These are phyloP conservation scores for Thecocarcelia acutangulata DNA, from an alignment of 2,888 invertebrate species.

Conservation along the genomic window DNA sequence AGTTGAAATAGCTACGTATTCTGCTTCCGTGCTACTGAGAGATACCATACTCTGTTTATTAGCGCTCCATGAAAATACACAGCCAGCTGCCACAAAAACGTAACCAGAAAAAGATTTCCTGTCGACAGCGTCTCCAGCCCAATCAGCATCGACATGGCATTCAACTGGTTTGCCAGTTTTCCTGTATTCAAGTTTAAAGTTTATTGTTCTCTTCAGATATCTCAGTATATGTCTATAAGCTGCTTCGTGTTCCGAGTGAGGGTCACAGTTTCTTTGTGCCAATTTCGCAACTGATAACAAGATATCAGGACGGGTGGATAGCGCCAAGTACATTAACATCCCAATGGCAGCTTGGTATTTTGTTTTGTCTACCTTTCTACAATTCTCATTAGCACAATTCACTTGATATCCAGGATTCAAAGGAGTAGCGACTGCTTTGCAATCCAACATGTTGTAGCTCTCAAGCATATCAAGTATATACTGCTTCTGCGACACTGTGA, in stretches of 20 bases:
- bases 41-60: constrained; percentile 55
- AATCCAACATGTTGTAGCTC: constrained; percentile 3
- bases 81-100: constrained; percentile 52
- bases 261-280: constrained; percentile 57
- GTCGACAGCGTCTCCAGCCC: constrained; percentile 54
- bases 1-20: neutral
- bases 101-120: constrained; percentile 61
- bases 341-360: constrained; percentile 22
- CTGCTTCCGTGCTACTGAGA: neutral
- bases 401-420: constrained; percentile 20
- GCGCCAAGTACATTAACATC: constrained; percentile 48
- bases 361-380: constrained; percentile 10
- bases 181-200: constrained; percentile 41
- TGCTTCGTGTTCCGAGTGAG: constrained; percentile 58
- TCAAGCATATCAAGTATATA: constrained; percentile 29
- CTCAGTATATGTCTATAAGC: constrained; percentile 53
- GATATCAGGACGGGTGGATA: constrained; percentile 62
- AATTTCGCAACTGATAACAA: constrained; percentile 59
- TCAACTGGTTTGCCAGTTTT: constrained; percentile 36
- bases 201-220: constrained; percentile 44
- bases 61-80: constrained; percentile 56
- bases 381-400: constrained; percentile 16
- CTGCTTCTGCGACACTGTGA: constrained; percentile 21
- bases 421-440: constrained; percentile 32
- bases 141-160: constrained; percentile 65